phyloP scores from a whole-genome alignment of 2,888 invertebrate species.

The Siphonodentalium dalli region DNA sequence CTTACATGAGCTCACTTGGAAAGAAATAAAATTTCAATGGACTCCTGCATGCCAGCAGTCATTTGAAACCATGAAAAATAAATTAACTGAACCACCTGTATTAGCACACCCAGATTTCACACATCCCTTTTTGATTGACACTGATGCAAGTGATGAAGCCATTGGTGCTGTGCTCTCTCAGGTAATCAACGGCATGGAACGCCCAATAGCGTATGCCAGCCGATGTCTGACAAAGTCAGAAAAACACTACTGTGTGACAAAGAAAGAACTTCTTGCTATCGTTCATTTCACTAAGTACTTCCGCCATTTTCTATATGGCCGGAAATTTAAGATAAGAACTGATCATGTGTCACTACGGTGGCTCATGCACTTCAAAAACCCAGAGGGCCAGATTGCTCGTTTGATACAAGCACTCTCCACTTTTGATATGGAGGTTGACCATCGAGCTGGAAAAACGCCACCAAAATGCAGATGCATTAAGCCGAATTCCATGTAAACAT shows the following conservation, averaged over 20 bases:
- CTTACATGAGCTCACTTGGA: neutral
- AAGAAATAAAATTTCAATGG: neutral
- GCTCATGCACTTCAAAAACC: conserved; percentile 1
- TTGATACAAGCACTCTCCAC: neutral
- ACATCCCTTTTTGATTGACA: neutral
- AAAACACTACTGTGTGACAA: neutral
- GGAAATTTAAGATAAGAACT: neutral
- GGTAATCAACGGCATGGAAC: conserved; percentile 1
- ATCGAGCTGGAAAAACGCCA: conserved; percentile 3
- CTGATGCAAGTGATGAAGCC: conserved; percentile 4
- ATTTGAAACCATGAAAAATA: neutral
- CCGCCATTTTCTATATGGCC: conserved; percentile 5
- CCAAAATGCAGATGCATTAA: conserved; percentile 2
- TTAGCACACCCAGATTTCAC: conserved; percentile 4
- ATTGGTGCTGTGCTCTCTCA: conserved; percentile 9
- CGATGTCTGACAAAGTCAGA: neutral
- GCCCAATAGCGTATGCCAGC: conserved; percentile 1
- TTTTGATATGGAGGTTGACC: conserved; percentile 3
- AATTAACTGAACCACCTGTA: neutral
- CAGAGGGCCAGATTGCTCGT: conserved; percentile 3
- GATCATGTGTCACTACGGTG: conserved; percentile 6
- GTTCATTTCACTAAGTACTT: conserved; percentile 1
- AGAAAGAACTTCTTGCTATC: neutral
- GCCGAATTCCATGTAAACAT: conserved; percentile 5
- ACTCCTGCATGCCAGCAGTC: conserved; percentile 1